Conservation (phyloP, 2,113 vertebrate genomes). For the Odontophorus gujanensis region DNA sequence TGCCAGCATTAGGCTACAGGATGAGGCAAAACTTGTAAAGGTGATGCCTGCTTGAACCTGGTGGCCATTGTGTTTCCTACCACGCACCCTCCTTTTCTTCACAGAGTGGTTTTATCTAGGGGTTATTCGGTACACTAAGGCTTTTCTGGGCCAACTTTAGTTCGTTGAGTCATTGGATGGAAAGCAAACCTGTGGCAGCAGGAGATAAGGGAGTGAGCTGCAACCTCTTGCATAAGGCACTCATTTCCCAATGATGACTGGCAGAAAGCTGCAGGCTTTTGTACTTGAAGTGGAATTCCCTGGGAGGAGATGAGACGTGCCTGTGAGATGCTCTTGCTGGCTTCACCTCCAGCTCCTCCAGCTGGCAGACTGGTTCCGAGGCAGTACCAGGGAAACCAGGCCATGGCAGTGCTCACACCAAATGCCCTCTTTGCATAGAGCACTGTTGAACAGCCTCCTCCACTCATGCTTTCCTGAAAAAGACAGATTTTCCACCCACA, state of each 20-base stretch:
- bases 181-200: neutral
- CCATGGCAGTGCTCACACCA: rapidly evolving
- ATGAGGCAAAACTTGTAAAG: neutral
- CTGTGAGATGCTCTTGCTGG: rapidly evolving
- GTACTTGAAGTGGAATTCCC: neutral
- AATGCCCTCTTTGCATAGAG: neutral
- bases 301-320: neutral
- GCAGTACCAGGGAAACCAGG: neutral
- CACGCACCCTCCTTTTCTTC: neutral
- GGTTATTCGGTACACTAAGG: neutral
- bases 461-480: neutral
- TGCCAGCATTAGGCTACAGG: neutral
- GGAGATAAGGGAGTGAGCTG: neutral
- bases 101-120: neutral
- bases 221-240: neutral
- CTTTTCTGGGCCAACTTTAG: neutral
- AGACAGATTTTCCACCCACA: neutral
- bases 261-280: neutral
- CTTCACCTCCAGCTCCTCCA: neutral
- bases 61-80: neutral
- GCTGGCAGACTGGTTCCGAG: neutral
- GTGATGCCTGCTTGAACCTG: neutral
- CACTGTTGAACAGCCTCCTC: rapidly evolving
- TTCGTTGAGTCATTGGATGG: slow-evolving; percentile 9
- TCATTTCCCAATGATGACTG: rapidly evolving